Evolutionary conservation across 2,888 invertebrate genomes (phyloP).

Genomic region (Temnothorax unifasciatus): DNA sequence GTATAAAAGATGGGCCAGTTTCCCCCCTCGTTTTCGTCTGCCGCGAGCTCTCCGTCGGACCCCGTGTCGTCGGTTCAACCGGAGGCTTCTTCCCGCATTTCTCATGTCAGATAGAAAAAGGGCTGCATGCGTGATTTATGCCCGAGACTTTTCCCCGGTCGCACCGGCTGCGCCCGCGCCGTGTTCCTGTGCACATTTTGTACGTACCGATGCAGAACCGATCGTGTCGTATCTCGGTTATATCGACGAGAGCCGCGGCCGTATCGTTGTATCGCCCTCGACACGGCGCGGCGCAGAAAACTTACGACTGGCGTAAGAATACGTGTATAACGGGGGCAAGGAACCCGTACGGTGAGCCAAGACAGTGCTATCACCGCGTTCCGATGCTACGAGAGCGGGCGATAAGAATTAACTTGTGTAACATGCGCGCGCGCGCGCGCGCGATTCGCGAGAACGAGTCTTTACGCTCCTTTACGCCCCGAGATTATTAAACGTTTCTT

Average conservation of each 20-base stretch:
- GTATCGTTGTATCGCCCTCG: slow-evolving; percentile 61
- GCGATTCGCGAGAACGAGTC: neutral
- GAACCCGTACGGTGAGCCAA: slow-evolving; percentile 38
- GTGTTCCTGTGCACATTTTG: slow-evolving; percentile 59
- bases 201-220: slow-evolving; percentile 72
- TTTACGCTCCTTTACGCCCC: slow-evolving; percentile 10
- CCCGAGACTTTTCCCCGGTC: slow-evolving; percentile 62
- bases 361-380: slow-evolving; percentile 44
- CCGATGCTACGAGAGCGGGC: slow-evolving; percentile 18
- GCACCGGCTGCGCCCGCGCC: slow-evolving; percentile 37
- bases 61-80: slow-evolving; percentile 34
- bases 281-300: slow-evolving; percentile 54
- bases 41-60: slow-evolving; percentile 19
- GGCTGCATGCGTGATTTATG: slow-evolving; percentile 72
- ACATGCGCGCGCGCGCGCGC: slow-evolving; percentile 14
- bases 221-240: slow-evolving; percentile 74
- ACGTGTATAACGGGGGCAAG: slow-evolving; percentile 42
- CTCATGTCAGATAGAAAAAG: slow-evolving; percentile 72
- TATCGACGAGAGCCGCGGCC: slow-evolving; percentile 65
- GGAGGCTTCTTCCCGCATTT: slow-evolving; percentile 68
- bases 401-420: slow-evolving; percentile 35
- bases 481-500: slow-evolving; percentile 50
- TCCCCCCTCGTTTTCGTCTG: slow-evolving; percentile 43
- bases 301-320: slow-evolving; percentile 41
- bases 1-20: slow-evolving; percentile 79